Evolutionary conservation across 2,113 vertebrate genomes (phyloP), one percentile per base, ranked within the genome.

Genomic region (Eulacestoma nigropectus): DNA sequence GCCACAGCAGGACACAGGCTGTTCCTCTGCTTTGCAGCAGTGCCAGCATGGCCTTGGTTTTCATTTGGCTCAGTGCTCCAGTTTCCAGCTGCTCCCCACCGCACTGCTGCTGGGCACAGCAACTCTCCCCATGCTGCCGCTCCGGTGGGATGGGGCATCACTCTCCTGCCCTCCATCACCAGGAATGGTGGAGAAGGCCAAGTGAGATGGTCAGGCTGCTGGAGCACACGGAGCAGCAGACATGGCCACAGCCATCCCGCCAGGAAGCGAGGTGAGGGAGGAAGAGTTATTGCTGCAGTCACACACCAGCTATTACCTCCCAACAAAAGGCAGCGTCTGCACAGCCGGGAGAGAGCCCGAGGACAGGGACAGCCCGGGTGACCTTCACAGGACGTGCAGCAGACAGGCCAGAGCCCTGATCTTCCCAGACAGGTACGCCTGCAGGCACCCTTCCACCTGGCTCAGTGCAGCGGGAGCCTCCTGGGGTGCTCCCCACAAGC

Each of bases 241-340:
- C 5, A 37, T 21, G 68, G 41, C 63, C 0, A 2, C 70, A 49
- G 70, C 67, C 52, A 25, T 26, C 68, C 86, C 3, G 1, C 80
- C 1, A 15, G 59, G 83, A 17, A 84, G 37, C 3, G 0, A 0
- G 1, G 70, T 1, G 0, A 37, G 41, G 37, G 50, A 86, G 67
- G 60, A 87, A 91, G 91, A 96, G 89, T 83, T 96, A 79, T 90
- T 85, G 89, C 95, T 50, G 78, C 84, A 65, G 89, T 91, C 93
- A 87, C 87, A 73, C 78, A 47, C 41, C 84, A 62, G 94, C 89
- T 82, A 72, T 85, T 74, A 46, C 76, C 68, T 94, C 90, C 94
- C 84, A 8, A 91, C 89, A 95, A 93, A 90, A 92, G 95, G 89
- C 93, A 97, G 93, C 5, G 89, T 32, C 77, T 78, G 84, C 88